Evolutionary conservation across 2,888 invertebrate species (phyloP).

Genomic region (Lithosia quadra): DNA sequence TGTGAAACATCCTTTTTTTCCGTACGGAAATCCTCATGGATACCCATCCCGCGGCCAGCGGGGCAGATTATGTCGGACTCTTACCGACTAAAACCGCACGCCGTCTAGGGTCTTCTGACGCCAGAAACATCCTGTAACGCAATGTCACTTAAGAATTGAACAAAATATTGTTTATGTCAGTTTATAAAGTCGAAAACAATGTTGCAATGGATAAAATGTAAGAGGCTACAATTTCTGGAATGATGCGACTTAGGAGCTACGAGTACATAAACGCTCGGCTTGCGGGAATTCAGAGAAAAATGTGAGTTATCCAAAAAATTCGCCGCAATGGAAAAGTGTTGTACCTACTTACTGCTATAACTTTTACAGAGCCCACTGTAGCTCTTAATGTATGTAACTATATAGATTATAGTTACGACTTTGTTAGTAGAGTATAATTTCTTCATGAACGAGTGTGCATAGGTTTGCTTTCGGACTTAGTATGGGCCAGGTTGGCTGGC

Average conservation of each 20-base stretch:
- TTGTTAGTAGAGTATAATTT: no score
- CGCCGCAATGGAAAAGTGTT: conserved; percentile 26
- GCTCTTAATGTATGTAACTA: neutral
- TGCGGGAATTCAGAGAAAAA: conserved; percentile 40
- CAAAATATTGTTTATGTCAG: conserved; percentile 5
- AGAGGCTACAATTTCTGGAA: conserved; percentile 43
- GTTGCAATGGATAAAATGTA: conserved; percentile 36
- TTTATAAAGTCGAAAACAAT: conserved; percentile 41
- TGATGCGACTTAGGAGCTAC: conserved; percentile 40
- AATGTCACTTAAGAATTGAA: neutral
- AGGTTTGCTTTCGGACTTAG: no score
- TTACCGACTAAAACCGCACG: no score
- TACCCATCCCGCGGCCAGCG: no score
- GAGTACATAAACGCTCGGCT: conserved; percentile 35
- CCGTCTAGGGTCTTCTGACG: no score
- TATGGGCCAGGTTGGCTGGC: no score
- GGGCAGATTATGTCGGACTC: no score
- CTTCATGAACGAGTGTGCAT: no score
- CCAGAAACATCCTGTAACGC: neutral
- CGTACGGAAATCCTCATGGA: no score
- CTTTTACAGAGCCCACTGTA: conserved; percentile 26
- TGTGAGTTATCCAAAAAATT: conserved; percentile 39
- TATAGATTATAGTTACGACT: no score
- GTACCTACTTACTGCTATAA: conserved; percentile 33
- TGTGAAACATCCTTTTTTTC: no score